Evolutionary conservation across 1,140 invertebrate genomes (phyloP), one percentile per base, ranked within the genome.

Genomic region (Heliconius hermathena): DNA sequence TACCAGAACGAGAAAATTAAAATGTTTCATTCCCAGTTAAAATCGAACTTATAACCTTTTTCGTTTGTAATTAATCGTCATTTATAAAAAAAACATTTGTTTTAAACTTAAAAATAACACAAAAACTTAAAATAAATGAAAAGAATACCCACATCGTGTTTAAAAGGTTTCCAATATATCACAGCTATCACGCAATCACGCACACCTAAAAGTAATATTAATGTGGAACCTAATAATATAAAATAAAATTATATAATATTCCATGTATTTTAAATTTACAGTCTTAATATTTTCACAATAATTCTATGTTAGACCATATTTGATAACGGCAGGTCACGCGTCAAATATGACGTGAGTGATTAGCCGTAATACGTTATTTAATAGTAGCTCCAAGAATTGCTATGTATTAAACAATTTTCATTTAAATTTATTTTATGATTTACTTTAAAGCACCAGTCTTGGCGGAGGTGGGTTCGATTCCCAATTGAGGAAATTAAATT

Each of bases 201-300:
- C 26, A 29, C 13, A 26, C 26, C 3, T 29, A 66, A 29, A 29
- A 57, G 9, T 57, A 57, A 22, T 22, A 57, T 22, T 57, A 57
- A 22, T 22, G 9, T 57, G n/a, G n/a, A 57, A 22, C 6, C 26
- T 29, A 66, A 66, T 29, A 66, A 29, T 66, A 66, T 26, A 29
- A 66, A 29, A 66, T 66, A 66, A 66, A 66, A 11, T 26, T 22
- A 29, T 66, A 29, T 8, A 57, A 22, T 54, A 57, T 9, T 66
- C 11, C 22, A 26, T 66, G 26, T 66, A 3, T 29, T 29, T 66
- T 66, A 66, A 66, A 13, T 73, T 73, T 73, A 6, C 26, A 74
- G 49, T 74, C 46, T 33, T 52, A 74, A 74, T 74, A 74, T 75
- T 75, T 75, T 66, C 20, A 75, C 60, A 33, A 52, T 41, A 36